phyloP scores from a whole-genome alignment of 2,888 invertebrate species.

The Tenthredo amoena region DNA sequence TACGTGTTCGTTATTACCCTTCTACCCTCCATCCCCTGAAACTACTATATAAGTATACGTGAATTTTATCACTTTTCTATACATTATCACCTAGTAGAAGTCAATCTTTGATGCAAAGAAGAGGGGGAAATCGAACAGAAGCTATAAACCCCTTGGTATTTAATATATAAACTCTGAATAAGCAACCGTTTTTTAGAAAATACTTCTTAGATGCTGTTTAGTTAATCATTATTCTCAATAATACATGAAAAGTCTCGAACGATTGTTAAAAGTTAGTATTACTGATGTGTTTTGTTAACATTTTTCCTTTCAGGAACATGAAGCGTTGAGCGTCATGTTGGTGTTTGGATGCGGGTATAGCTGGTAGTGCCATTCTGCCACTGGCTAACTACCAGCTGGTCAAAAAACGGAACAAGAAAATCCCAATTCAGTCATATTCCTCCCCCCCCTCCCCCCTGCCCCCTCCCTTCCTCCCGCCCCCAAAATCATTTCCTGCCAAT shows the following conservation, averaged over 20 bases:
- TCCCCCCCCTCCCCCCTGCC: constrained; percentile 62
- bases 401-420: neutral
- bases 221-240: too few species aligned
- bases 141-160: too few species aligned
- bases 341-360: constrained; percentile 64
- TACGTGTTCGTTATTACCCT: neutral
- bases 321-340: constrained; percentile 70
- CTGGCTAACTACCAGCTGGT: constrained; percentile 67
- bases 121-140: too few species aligned
- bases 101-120: too few species aligned
- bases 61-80: neutral
- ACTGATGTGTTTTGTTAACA: neutral
- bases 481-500: neutral
- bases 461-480: constrained; percentile 1
- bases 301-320: constrained; percentile 65
- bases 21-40: too few species aligned
- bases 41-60: neutral
- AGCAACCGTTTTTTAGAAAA: too few species aligned
- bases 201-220: too few species aligned
- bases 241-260: too few species aligned
- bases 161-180: too few species aligned
- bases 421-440: constrained; percentile 62
- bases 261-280: neutral
- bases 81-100: neutral
- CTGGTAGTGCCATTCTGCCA: constrained; percentile 71